Evolutionary conservation across 2,113 vertebrate genomes (phyloP), one percentile per base, ranked within the genome.

Genomic region (Epinephelus lanceolatus): DNA sequence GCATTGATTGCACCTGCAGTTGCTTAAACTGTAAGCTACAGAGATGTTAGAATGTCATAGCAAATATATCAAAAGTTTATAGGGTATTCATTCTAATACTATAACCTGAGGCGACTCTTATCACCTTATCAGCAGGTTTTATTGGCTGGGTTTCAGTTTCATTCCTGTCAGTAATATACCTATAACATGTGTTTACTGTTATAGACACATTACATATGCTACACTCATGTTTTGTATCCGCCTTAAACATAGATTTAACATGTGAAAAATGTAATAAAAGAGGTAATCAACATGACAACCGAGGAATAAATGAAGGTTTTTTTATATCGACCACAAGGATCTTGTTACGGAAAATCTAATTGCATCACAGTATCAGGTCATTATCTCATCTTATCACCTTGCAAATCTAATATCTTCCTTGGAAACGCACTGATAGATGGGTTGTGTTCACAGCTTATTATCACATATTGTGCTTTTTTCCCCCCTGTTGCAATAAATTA

Each of bases 71-170:
- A 23, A 51, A 55, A 62, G 6, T 51, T 81, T 47, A 7, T 63
- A 10, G 6, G 19, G 59, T 68, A 21, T 17, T 56, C 23, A 51
- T 56, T 8, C 56, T n/a, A 51, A 40, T 33, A 8, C 7, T 59
- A 2, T 74, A 68, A 74, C 18, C 6, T 66, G 17, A 59, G 19
- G 14, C 33, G 47, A 45, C 69, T 56, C 57, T 57, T 61, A 71
- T 71, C 42, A 61, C 0, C 47, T 45, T 15, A 68, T 73, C 57
- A 78, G 55, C 69, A 30, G 52, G 27, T 33, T 71, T 78, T 57
- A 78, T 57, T 71, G 23, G 5, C 18, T 49, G 15, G 65, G 12
- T 56, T 75, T 75, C 15, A 40, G 5, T 47, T 80, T 78, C 0
- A 17, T 76, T 76, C 25, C 6, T 45, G n/a, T 78, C n/a, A 40